Percentiles rank a stretch among this genome's conserved stretches.
phyloP scores from a whole-genome alignment of 2,888 invertebrate species.

The Nasonovia ribisnigri region DNA sequence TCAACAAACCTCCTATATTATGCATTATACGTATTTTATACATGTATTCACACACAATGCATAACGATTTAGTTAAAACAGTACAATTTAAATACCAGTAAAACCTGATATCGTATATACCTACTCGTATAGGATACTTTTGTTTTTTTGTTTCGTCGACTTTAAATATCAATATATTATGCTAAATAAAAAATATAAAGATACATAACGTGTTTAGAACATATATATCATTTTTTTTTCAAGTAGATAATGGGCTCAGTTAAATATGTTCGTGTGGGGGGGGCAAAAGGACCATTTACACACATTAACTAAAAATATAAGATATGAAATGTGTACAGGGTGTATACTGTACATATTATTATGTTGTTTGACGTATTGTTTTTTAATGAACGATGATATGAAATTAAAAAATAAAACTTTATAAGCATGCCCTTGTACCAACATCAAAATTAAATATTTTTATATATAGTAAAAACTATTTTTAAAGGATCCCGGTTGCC shows the following conservation, averaged over 20 bases:
- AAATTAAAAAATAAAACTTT: background rate
- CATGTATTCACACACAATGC: background rate
- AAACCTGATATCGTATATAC: background rate
- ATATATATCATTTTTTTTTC: no score
- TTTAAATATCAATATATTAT: conserved; percentile 1
- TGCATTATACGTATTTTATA: background rate
- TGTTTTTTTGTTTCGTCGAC: background rate
- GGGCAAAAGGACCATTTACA: no score
- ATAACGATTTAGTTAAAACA: background rate
- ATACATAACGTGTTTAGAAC: background rate
- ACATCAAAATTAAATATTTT: background rate
- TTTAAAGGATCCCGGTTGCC: background rate
- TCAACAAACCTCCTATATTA: background rate
- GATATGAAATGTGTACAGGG: background rate
- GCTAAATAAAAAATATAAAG: background rate
- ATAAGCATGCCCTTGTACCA: background rate
- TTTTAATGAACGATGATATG: background rate
- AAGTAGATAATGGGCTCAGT: no score
- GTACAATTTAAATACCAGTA: conserved; percentile 45
- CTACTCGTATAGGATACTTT: background rate
- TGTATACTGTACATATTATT: background rate
- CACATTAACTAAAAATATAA: background rate
- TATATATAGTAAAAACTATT: background rate
- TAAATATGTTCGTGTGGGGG: no score
- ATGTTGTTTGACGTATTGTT: background rate